phyloP scores from a whole-genome alignment of 2,797 vertebrate species.

The Tamandua tetradactyla region DNA sequence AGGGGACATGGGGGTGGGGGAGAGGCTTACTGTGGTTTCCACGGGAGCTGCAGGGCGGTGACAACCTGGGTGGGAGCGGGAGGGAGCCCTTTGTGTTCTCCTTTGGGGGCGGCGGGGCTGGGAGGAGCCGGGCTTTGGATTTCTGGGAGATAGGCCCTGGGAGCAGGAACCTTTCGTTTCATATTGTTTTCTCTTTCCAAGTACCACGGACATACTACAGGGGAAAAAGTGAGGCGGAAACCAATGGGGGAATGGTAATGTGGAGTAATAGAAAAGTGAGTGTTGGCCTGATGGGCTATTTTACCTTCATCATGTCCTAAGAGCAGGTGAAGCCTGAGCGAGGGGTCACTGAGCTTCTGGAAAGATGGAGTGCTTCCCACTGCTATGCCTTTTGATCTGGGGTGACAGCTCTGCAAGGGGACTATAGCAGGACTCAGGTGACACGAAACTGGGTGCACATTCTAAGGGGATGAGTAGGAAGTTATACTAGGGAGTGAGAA shows the following conservation, averaged over 20 bases:
- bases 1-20: slow-evolving; percentile 4
- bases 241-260: neutral
- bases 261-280: neutral
- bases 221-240: neutral
- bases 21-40: neutral
- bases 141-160: neutral
- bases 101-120: neutral
- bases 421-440: neutral
- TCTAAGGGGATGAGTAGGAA: neutral
- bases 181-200: neutral
- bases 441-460: neutral
- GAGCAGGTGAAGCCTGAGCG: neutral
- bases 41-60: neutral
- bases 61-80: slow-evolving; percentile 24
- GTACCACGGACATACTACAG: neutral
- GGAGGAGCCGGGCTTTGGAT: neutral
- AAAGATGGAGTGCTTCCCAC: neutral
- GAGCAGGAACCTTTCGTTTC: neutral
- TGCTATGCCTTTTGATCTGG: neutral
- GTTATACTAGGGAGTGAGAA: neutral
- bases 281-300: neutral
- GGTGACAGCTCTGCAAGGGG: neutral
- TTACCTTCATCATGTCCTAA: neutral
- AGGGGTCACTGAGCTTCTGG: neutral
- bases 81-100: neutral